phyloP scores from a whole-genome alignment of 23 tunicate species.

The Ascidia mentula region DNA sequence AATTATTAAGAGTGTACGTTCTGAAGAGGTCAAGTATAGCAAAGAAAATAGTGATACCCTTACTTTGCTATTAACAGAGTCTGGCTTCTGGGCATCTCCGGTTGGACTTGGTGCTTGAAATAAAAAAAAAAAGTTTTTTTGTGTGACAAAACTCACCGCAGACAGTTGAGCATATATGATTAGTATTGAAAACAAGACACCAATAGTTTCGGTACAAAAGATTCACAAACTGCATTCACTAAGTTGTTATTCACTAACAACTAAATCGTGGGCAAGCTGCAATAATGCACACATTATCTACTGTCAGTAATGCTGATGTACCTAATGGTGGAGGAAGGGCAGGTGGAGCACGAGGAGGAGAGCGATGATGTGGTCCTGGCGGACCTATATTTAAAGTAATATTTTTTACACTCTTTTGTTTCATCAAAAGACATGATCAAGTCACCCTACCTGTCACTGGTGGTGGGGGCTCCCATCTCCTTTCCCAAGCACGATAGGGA shows the following conservation, averaged over 20 bases:
- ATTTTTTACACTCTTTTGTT: not conserved
- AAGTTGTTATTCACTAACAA: too few relatives aligned
- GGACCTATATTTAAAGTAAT: not conserved
- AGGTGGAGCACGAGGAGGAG: not conserved
- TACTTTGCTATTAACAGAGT: not conserved
- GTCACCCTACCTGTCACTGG: not conserved
- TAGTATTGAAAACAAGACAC: too few relatives aligned
- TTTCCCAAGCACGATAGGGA: slow-evolving; percentile 20
- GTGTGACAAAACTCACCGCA: not conserved
- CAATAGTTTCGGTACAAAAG: too few relatives aligned
- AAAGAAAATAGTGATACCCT: not conserved
- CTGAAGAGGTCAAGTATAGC: not conserved
- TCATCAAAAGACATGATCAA: not conserved
- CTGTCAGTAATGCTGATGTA: not conserved
- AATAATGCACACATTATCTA: not conserved
- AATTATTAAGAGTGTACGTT: not conserved
- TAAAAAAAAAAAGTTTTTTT: not conserved
- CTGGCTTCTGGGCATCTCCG: not conserved
- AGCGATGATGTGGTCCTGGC: not conserved
- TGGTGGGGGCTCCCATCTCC: slow-evolving; percentile 48
- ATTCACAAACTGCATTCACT: too few relatives aligned
- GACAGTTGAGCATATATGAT: too few relatives aligned
- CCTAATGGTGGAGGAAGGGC: slow-evolving; percentile 27
- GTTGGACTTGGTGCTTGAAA: not conserved
- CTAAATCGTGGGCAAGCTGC: too few relatives aligned